These are phyloP conservation scores for Amphilophus citrinellus DNA, from an alignment of 2,113 vertebrate genomes.

Conservation along the genomic window DNA sequence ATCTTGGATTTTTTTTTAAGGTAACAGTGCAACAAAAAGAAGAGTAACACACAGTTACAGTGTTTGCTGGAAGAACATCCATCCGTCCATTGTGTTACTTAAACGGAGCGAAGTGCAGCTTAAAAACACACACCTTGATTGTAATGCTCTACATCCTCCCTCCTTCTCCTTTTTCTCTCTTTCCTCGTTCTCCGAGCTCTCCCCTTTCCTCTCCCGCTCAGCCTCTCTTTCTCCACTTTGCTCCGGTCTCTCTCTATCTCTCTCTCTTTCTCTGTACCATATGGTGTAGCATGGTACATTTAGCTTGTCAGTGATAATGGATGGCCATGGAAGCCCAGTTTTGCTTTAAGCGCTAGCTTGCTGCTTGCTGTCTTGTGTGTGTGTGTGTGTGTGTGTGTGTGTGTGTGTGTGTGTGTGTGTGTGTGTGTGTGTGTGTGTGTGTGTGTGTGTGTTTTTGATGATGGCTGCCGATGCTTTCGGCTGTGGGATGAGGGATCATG, in stretches of 20 bases:
- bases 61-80: neutral
- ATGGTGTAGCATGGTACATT: conserved; percentile 82
- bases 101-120: conserved; percentile 14
- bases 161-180: conserved; percentile 17
- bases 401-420: conserved; percentile 39
- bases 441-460: conserved; percentile 40
- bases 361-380: conserved; percentile 54
- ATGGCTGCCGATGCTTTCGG: conserved; percentile 70
- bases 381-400: conserved; percentile 34
- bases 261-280: conserved; percentile 69
- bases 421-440: conserved; percentile 30
- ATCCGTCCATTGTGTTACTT: conserved; percentile 24
- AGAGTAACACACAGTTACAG: neutral
- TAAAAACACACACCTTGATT: conserved; percentile 10
- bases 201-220: conserved; percentile 13
- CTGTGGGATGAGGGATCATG: conserved; percentile 73
- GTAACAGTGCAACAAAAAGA: neutral
- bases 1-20: neutral
- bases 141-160: conserved; percentile 40
- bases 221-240: conserved; percentile 13
- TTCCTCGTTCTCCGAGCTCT: conserved; percentile 3
- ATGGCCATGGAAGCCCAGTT: conserved; percentile 82
- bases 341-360: conserved; percentile 81
- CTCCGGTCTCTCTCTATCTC: conserved; percentile 22
- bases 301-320: conserved; percentile 83